Percentiles rank a stretch among this genome's conserved stretches.
Evolutionary conservation across 37 sponge, comb jelly and placozoan genomes (phyloP).

Genomic region (Tethya wilhelma): DNA sequence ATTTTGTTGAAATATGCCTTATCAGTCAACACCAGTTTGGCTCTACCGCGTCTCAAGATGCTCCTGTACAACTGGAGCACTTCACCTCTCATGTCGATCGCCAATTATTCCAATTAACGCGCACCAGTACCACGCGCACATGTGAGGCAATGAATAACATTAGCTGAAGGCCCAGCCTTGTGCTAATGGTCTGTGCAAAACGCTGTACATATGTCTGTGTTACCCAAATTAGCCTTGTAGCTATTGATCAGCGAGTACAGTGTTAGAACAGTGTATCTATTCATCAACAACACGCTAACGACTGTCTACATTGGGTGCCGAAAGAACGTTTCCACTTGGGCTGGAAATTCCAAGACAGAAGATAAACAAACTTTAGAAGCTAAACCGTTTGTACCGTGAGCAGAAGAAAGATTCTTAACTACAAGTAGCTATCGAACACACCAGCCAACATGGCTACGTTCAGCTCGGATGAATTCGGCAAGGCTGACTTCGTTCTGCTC

Average conservation of each 20-base stretch:
- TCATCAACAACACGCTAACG: no score
- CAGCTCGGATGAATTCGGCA: slow-evolving; percentile 57
- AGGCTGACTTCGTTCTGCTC: slow-evolving; percentile 83
- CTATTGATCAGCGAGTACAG: no score
- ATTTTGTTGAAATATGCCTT: slow-evolving; percentile 28
- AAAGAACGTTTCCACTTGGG: no score
- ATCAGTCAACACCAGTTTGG: slow-evolving; percentile 39
- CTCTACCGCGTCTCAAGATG: slow-evolving; percentile 21
- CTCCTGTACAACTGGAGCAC: slow-evolving; percentile 38
- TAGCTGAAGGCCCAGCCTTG: no score
- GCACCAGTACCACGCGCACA: not conserved
- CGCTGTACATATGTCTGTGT: no score
- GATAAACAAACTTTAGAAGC: no score
- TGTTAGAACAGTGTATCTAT: no score
- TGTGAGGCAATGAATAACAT: not conserved
- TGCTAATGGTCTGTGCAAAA: no score
- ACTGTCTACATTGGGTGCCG: no score
- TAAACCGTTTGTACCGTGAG: no score
- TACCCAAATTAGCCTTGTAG: no score
- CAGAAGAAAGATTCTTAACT: not conserved
- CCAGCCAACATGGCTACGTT: slow-evolving; percentile 47
- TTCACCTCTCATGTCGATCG: not conserved
- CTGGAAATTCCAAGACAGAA: no score
- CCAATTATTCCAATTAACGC: not conserved
- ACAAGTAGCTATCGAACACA: not conserved